Percentiles rank a stretch among this genome's conserved stretches.
Evolutionary conservation across 2,888 invertebrate species (phyloP).

Genomic region (Bursaphelenchus okinawaensis): DNA sequence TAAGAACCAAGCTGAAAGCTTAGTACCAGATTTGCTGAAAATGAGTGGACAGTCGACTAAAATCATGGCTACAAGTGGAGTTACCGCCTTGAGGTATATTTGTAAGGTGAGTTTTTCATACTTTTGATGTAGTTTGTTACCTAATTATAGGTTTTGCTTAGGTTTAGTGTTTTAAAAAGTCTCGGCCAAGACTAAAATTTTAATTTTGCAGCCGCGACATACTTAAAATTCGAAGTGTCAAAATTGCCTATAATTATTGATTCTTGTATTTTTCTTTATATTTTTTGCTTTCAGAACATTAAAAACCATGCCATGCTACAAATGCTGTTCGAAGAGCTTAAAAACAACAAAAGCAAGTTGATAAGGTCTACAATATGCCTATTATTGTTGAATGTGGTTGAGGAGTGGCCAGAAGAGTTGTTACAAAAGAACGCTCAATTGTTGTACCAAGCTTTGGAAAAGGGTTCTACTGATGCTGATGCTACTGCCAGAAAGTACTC

Average conservation of each 20-base stretch:
- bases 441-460: background rate
- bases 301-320: background rate
- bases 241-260: too few relatives aligned
- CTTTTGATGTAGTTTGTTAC: background rate
- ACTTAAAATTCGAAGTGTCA: too few relatives aligned
- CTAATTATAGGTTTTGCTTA: too few relatives aligned
- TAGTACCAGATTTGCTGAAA: background rate
- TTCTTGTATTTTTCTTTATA: too few relatives aligned
- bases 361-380: background rate
- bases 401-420: constrained; percentile 5
- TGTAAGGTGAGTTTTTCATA: background rate
- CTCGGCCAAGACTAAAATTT: too few relatives aligned
- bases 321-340: background rate
- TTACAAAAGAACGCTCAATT: constrained; percentile 2
- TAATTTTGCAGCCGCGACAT: too few relatives aligned
- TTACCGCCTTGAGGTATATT: background rate
- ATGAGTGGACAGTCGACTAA: background rate
- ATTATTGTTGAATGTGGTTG: background rate
- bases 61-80: constrained; percentile 7
- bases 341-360: background rate
- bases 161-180: too few relatives aligned
- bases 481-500: constrained; percentile 3
- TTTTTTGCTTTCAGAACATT: constrained; percentile 4
- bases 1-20: background rate
- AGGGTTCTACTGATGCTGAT: constrained; percentile 2